These are phyloP conservation scores for Chionis minor DNA, from an alignment of 2,113 vertebrate genomes.

Conservation along the genomic window DNA sequence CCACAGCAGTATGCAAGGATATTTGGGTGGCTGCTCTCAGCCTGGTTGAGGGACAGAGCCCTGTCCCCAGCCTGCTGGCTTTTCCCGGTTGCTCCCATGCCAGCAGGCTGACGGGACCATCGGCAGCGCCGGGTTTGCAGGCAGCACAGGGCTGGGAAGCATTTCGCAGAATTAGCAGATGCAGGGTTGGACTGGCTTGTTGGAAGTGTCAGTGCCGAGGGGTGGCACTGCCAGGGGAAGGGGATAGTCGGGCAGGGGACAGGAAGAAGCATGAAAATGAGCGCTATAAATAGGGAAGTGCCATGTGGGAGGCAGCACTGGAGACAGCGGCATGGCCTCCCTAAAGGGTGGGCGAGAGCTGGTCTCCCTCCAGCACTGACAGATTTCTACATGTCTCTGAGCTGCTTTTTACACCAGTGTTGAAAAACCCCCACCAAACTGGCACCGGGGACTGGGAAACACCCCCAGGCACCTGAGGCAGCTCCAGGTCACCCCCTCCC, in stretches of 20 bases:
- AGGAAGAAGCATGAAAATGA: neutral
- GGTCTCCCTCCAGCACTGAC: accelerated
- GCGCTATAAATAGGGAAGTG: neutral
- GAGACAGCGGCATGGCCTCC: neutral
- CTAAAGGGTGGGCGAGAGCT: neutral
- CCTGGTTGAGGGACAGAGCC: neutral
- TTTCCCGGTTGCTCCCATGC: accelerated
- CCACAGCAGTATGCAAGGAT: accelerated
- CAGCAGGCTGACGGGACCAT: neutral
- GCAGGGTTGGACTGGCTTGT: neutral
- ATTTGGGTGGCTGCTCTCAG: neutral
- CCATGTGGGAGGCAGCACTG: neutral
- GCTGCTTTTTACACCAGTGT: neutral
- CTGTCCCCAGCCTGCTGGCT: neutral
- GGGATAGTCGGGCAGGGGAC: neutral
- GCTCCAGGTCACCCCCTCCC: neutral
- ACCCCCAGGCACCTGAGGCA: accelerated
- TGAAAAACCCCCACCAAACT: neutral
- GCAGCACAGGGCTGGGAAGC: neutral
- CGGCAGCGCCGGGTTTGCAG: accelerated
- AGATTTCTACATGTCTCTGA: neutral
- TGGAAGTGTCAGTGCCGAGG: accelerated
- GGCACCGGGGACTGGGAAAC: accelerated
- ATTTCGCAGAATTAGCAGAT: neutral
- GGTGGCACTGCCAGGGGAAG: neutral